A percentile compares a stretch with the other conserved stretches of the same genome.
Conservation (phyloP, 2,113 vertebrate genomes). For the Nasalis larvatus region DNA sequence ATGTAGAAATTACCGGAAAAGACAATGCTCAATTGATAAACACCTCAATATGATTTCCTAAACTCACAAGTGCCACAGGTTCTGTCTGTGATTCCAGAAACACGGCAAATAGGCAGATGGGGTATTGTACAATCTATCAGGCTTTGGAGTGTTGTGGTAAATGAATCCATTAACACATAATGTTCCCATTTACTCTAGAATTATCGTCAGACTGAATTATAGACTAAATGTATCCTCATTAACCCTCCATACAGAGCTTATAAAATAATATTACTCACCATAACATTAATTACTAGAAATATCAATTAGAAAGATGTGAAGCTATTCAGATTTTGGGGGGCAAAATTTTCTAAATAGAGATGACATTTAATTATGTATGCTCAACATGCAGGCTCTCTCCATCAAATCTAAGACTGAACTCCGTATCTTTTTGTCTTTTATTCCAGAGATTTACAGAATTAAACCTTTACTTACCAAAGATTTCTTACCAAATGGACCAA, state of each 20-base stretch:
- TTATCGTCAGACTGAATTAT: conserved; percentile 54
- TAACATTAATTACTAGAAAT: conserved; percentile 46
- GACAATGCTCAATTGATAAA: background rate
- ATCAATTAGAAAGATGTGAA: background rate
- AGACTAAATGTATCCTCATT: background rate
- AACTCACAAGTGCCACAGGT: background rate
- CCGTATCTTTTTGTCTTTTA: background rate
- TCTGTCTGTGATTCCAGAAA: background rate
- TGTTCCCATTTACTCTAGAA: conserved; percentile 39
- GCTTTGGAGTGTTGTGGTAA: conserved; percentile 8
- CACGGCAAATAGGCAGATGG: background rate
- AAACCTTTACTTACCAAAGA: background rate
- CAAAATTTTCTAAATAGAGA: background rate
- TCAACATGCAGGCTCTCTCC: background rate
- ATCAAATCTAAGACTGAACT: background rate
- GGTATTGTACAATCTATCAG: background rate
- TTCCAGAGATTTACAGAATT: background rate
- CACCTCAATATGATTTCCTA: background rate
- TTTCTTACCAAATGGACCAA: background rate
- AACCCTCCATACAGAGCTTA: conserved; percentile 44
- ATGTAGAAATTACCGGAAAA: background rate
- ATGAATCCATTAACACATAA: conserved; percentile 28
- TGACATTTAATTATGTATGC: background rate
- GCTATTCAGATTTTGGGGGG: background rate
- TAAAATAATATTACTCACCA: conserved; percentile 32